phyloP scores from a whole-genome alignment of 2,888 invertebrate genomes.

The Argyresthia albistria region DNA sequence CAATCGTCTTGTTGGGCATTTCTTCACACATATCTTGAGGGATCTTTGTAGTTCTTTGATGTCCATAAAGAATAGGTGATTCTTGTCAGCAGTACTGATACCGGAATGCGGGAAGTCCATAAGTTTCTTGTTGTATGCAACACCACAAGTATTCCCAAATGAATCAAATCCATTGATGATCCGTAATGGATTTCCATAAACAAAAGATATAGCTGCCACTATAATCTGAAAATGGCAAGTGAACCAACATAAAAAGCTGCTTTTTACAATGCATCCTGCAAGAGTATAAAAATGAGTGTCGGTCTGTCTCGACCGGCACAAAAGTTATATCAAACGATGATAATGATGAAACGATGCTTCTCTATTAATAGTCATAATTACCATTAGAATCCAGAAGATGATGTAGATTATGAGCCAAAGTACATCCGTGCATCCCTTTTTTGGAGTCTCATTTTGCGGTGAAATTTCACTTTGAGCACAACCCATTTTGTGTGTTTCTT shows the following conservation, averaged over 20 bases:
- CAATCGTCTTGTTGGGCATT: slow-evolving; percentile 84
- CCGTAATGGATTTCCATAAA: slow-evolving; percentile 88
- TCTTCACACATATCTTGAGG: slow-evolving; percentile 89
- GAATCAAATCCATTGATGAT: slow-evolving; percentile 94
- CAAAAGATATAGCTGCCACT: slow-evolving; percentile 89
- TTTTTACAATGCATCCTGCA: not conserved
- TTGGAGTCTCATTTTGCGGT: slow-evolving; percentile 73
- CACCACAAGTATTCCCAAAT: slow-evolving; percentile 95
- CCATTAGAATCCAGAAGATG: slow-evolving; percentile 88
- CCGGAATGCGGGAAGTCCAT: slow-evolving; percentile 84
- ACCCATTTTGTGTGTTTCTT: slow-evolving; percentile 60
- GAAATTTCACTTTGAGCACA: slow-evolving; percentile 77
- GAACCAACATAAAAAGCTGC: not conserved
- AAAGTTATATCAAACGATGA: not conserved
- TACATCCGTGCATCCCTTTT: slow-evolving; percentile 86
- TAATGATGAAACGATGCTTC: too few relatives aligned
- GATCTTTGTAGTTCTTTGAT: slow-evolving; percentile 81
- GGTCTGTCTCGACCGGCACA: not conserved
- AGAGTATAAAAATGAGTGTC: not conserved
- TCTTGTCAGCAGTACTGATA: slow-evolving; percentile 83
- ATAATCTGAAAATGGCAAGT: slow-evolving; percentile 71
- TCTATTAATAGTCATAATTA: slow-evolving; percentile 40
- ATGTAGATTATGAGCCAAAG: slow-evolving; percentile 86
- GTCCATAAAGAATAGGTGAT: slow-evolving; percentile 88
- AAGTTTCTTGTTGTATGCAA: slow-evolving; percentile 82